Base-by-base conservation (phyloP, 1,140 invertebrate species). In the Rhagoletis pomonella region DNA sequence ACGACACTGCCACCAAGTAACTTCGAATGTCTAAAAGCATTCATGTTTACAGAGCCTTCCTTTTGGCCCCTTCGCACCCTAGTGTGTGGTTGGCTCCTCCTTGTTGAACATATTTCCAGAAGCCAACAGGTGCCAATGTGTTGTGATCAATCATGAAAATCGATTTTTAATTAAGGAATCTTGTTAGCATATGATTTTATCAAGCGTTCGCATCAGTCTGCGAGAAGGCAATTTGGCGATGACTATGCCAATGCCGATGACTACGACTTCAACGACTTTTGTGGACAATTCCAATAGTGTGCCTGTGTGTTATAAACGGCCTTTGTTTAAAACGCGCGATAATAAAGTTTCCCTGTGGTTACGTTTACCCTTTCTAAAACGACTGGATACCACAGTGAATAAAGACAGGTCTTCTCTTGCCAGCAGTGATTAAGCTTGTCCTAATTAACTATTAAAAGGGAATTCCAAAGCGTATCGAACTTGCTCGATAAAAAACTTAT, bases 91-190 rank as follows among this genome's bases (percentile, higher is more conserved):
- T 39, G 50, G 10, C 44, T 64, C 9, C 19, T 89, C 90, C 90
- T 90, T 92, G 91, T 92, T 90, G 65, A 90, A 91, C 90, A 92
- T 89, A 92, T 92, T 92, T 92, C 91, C 91, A 92, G 91, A 92
- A 92, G 91, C 91, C 90, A 92, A 92, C 91, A 92, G 91, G 91
- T 92, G 91, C 91, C 91, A 92, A 92, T 90, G 91, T 88, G 89
- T 81, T 89, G 90, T 90, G 91, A 92, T 92, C 91, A 92, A 92
- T 92, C 91, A 92, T 89, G 69, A 88, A 88, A 92, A 91, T 92
- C 91, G 90, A 92, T 92, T 91, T 91, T 92, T 92, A 92, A 92
- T 92, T 92, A 92, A 92, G 91, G 91, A 92, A 90, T 92, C 91
- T 92, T 92, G 91, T 92, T 92, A 92, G 90, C 91, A 87, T 87